These are phyloP conservation scores for Motacilla tschutschensis DNA, from an alignment of 2,113 vertebrate genomes.

Conservation along the genomic window DNA sequence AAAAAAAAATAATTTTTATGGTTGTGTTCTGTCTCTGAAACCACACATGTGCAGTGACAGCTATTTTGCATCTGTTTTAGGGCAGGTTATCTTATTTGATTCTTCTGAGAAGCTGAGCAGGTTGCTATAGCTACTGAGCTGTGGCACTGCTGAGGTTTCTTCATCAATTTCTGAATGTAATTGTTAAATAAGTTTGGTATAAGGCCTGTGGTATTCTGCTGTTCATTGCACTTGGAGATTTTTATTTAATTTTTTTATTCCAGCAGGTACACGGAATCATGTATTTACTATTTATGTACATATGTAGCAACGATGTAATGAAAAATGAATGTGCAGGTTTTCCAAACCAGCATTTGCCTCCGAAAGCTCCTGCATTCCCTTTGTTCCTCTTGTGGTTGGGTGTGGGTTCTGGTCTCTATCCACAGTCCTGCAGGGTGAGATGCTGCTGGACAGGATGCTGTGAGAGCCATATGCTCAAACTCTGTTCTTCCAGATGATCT, in stretches of 20 bases:
- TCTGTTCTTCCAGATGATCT: not conserved
- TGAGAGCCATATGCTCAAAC: not conserved
- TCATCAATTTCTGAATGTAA: not conserved
- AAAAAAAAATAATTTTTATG: not conserved
- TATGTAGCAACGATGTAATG: fast-evolving
- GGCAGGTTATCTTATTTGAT: slow-evolving; percentile 48
- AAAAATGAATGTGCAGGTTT: not conserved
- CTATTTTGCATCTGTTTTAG: slow-evolving; percentile 59
- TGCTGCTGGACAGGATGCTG: fast-evolving
- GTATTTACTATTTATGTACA: not conserved
- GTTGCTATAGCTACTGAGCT: slow-evolving; percentile 69
- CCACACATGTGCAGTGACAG: slow-evolving; percentile 14
- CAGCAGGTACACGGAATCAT: not conserved
- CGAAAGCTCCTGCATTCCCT: not conserved
- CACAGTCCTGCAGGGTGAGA: not conserved
- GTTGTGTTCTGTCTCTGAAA: slow-evolving; percentile 10
- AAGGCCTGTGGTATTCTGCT: not conserved
- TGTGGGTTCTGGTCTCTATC: not conserved
- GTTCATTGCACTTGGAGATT: not conserved
- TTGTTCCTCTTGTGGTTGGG: not conserved
- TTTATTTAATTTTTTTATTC: not conserved
- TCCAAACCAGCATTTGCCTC: not conserved
- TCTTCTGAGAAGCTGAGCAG: slow-evolving; percentile 22
- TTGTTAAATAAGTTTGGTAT: slow-evolving; percentile 10
- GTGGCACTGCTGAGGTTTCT: not conserved